A percentile compares a stretch with the other conserved stretches of the same genome.
These are phyloP conservation scores for Pitta sordida DNA, from an alignment of 2,113 vertebrate species.

Conservation along the genomic window DNA sequence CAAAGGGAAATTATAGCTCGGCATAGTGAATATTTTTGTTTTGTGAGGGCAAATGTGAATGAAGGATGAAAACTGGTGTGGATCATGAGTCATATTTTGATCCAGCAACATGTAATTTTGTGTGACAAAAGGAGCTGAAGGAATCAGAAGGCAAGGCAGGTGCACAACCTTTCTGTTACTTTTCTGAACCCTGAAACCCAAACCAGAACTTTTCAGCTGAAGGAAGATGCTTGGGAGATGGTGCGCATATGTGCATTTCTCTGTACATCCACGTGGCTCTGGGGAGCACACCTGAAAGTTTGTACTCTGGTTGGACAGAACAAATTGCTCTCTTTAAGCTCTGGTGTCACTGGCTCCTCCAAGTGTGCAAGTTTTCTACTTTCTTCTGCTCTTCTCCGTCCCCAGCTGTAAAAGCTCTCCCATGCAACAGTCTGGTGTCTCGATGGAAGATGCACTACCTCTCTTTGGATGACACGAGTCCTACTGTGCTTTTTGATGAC, in stretches of 20 bases:
- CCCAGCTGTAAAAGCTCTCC: not conserved
- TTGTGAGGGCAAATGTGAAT: not conserved
- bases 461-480: not conserved
- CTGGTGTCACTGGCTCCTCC: not conserved
- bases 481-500: not conserved
- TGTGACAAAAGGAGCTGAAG: not conserved
- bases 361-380: not conserved
- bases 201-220: not conserved
- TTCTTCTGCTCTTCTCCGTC: not conserved
- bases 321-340: not conserved
- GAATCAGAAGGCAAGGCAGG: not conserved
- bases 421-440: not conserved
- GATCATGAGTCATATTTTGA: not conserved
- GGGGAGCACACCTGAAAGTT: not conserved
- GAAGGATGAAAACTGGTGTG: not conserved
- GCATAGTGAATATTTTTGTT: not conserved
- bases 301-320: not conserved
- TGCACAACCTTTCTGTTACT: not conserved
- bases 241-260: fast-evolving
- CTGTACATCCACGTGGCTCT: not conserved
- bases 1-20: not conserved
- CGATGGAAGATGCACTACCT: not conserved
- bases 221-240: not conserved
- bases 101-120: not conserved
- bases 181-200: not conserved